These are phyloP conservation scores for Musca domestica DNA, from an alignment of 1,140 invertebrate genomes.

Conservation along the genomic window DNA sequence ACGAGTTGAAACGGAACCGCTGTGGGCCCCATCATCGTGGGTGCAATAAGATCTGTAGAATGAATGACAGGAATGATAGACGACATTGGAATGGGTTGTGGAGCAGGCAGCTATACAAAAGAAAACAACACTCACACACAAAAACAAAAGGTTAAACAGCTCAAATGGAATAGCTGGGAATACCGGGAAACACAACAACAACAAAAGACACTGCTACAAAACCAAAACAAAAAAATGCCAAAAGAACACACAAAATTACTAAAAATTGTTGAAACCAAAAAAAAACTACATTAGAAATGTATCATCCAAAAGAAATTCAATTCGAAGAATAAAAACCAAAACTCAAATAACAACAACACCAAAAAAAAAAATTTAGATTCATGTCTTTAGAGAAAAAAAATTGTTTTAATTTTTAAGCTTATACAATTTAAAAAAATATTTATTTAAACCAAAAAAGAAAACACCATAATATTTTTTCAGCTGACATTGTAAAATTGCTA, in stretches of 20 bases:
- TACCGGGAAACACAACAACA: not conserved
- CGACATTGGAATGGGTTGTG: not conserved
- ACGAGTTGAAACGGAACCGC: slow-evolving; percentile 86
- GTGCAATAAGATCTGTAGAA: slow-evolving; percentile 65
- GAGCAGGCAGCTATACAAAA: slow-evolving; percentile 11
- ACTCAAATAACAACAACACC: no score
- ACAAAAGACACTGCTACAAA: slow-evolving; percentile 26
- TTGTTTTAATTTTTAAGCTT: no score
- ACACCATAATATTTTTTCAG: no score
- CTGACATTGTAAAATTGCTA: no score
- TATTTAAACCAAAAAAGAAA: no score
- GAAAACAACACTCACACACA: not conserved
- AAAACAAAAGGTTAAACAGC: slow-evolving; percentile 4
- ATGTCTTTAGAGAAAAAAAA: no score
- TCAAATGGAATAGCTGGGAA: slow-evolving; percentile 1
- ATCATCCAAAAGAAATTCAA: no score
- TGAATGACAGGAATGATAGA: no score
- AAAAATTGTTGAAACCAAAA: not conserved
- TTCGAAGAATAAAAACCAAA: no score
- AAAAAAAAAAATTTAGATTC: no score
- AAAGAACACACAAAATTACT: slow-evolving; percentile 14
- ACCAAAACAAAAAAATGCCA: slow-evolving; percentile 25
- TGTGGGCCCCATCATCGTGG: slow-evolving; percentile 96
- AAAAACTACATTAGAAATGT: not conserved
- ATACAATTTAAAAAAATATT: no score